Percentiles rank a stretch among this genome's conserved stretches.
phyloP scores from a whole-genome alignment of 2,797 vertebrate species.

The Clarias laeviceps region DNA sequence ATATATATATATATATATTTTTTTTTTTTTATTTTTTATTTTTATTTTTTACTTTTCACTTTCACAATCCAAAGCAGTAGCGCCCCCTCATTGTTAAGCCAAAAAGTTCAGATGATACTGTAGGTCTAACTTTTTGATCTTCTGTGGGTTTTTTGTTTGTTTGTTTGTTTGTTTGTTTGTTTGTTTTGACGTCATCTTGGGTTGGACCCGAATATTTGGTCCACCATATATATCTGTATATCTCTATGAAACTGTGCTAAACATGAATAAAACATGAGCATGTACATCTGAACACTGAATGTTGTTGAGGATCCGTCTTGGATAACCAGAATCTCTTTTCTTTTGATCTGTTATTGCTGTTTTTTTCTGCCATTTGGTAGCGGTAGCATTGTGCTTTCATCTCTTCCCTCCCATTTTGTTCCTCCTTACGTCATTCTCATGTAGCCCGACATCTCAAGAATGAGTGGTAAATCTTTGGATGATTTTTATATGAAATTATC shows the following conservation, averaged over 20 bases:
- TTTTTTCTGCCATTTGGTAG: background rate
- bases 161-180: too few species aligned
- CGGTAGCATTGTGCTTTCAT: background rate
- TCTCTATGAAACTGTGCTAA: background rate
- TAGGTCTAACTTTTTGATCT: too few species aligned
- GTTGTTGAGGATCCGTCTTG: background rate
- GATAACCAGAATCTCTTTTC: background rate
- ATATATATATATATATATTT: too few species aligned
- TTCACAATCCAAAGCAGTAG: too few species aligned
- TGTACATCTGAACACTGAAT: background rate
- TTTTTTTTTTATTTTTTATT: too few species aligned
- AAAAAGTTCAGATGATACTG: too few species aligned
- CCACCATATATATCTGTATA: background rate
- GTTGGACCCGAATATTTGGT: too few species aligned
- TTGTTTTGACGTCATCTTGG: too few species aligned
- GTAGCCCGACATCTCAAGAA: background rate
- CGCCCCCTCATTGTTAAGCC: too few species aligned
- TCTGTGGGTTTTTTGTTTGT: too few species aligned
- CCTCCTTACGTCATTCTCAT: background rate
- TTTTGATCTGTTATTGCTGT: background rate
- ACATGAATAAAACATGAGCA: background rate
- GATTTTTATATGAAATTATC: background rate
- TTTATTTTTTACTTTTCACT: too few species aligned
- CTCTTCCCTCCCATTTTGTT: background rate
- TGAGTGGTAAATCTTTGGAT: background rate